These are phyloP conservation scores for Erebia ligea DNA, from an alignment of 2,888 invertebrate genomes.

Conservation along the genomic window DNA sequence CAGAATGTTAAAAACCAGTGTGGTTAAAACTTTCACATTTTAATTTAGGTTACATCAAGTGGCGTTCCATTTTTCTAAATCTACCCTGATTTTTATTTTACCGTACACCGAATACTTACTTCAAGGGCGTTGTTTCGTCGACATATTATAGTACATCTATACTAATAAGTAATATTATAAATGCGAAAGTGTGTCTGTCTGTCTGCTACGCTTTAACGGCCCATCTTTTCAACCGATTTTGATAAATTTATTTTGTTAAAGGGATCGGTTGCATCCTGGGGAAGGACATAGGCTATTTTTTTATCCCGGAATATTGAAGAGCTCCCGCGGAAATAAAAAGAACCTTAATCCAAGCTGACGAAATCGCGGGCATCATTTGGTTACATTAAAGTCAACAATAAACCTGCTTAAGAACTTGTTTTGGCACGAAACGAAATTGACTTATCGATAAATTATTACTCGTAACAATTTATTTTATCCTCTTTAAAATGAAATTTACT, in stretches of 20 bases:
- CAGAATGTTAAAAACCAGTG: no score
- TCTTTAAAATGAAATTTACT: slow-evolving; percentile 1
- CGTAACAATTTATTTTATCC: slow-evolving; percentile 6
- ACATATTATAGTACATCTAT: slow-evolving; percentile 4
- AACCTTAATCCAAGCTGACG: no score
- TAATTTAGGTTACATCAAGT: slow-evolving; percentile 2
- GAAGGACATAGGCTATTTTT: no score
- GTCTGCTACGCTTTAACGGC: no score
- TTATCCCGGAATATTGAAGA: no score
- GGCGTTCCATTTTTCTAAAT: neutral
- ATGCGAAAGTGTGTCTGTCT: no score
- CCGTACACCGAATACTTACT: slow-evolving; percentile 27
- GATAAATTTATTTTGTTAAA: no score
- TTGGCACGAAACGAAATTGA: slow-evolving; percentile 34
- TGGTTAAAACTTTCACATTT: neutral
- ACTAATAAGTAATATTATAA: no score
- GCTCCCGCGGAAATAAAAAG: no score
- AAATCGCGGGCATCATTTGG: no score
- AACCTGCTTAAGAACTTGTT: slow-evolving; percentile 35
- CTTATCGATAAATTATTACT: slow-evolving; percentile 29
- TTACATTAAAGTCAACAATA: slow-evolving; percentile 27
- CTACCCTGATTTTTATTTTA: slow-evolving; percentile 28
- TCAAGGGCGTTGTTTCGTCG: slow-evolving; percentile 27
- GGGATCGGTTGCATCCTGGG: no score
- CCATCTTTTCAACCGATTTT: no score